Evolutionary conservation across 2,797 vertebrate genomes (phyloP), one percentile per base, ranked within the genome.

Genomic region (Coilia nasus): DNA sequence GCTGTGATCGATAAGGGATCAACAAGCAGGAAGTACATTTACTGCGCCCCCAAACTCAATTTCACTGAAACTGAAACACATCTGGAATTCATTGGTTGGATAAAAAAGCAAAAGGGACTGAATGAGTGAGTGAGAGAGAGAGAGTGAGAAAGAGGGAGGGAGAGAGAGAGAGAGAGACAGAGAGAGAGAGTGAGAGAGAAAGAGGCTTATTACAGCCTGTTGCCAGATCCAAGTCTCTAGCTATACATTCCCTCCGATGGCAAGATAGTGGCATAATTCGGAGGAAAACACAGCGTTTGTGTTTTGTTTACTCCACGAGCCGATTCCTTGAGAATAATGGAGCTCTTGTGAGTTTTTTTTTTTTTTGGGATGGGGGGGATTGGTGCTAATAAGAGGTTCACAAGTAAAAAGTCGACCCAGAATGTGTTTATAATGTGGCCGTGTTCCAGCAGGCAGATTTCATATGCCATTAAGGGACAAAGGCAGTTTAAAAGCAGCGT

Each of bases 11-110:
- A 80, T 88, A 88, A 90, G 83, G 81, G 81, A 47, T 35, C 19
- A 21, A 87, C 67, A 88, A 89, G 21, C 50, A 86, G 91, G 78
- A 91, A 91, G 85, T 31, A 9, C 82, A 83, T 85, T 87, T 62
- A 31, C 28, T 75, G 56, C 84, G 75, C 46, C 60, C 83, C 84
- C 88, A 84, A 85, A 85, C 90, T 92, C 86, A 91, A 90, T 90
- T 92, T 92, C 89, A 92, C 93, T 94, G 6, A 87, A 31, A 93
- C 92, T 88, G 90, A 88, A 88, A 89, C 90, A 96, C 96, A 97
- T 97, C 96, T 98, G 97, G 96, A 96, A 95, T 92, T 95, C 94
- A 96, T 97, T 95, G 90, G 83, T 3, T 67, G 85, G 83, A 85
- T 64, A 21, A 21, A 75, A 78, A 78, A 78, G 44, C 67, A 35